Evolutionary conservation across 1,140 invertebrate genomes (phyloP), one percentile per base, ranked within the genome.

Genomic region (Tigriopus japonicus): DNA sequence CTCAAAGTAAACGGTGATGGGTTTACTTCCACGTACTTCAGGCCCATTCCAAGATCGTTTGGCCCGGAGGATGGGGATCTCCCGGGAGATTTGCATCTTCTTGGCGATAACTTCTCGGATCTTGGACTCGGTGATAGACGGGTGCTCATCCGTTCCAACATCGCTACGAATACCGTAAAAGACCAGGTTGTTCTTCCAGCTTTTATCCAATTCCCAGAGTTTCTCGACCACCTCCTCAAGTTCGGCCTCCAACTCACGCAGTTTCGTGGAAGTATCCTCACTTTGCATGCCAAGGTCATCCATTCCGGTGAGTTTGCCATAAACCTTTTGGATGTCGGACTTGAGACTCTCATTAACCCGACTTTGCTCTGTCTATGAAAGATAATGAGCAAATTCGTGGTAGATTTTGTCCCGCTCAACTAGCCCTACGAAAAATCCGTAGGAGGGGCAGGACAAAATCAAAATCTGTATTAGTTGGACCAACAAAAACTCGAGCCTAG

Each of bases 1-100:
- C 53, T 61, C 43, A 40, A 61, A 61, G 49, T 35, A 51, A 17
- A 61, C 59, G 2, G 59, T 61, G 51, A 61, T 54, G 23, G 59
- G 59, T 40, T 61, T 61, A n/a, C 42, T 24, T 1, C 59, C 59
- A 21, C 59, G n/a, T 3, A 61, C 43, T 28, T 61, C 45, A 21
- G 42, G 42, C 2, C 59, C 59, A 28, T 54, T 61, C 14, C 23
- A 55, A 6, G 59, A 23, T 2, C 59, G 12, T 19, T 49, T 54
- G 10, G 53, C 52, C 14, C 59, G 23, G 10, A 60, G 9, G 19
- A 61, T 54, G 19, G 19, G 59, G 14, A 61, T 40, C 9, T 61
- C 59, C 15, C 59, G 3, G 13, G 17, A 35, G 19, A 61, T 61
- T 14, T 40, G 43, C 51, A 61, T 15, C 5, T 51, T 15, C 12